phyloP scores from a whole-genome alignment of 2,888 invertebrate species.

The Galeruca laticollis region DNA sequence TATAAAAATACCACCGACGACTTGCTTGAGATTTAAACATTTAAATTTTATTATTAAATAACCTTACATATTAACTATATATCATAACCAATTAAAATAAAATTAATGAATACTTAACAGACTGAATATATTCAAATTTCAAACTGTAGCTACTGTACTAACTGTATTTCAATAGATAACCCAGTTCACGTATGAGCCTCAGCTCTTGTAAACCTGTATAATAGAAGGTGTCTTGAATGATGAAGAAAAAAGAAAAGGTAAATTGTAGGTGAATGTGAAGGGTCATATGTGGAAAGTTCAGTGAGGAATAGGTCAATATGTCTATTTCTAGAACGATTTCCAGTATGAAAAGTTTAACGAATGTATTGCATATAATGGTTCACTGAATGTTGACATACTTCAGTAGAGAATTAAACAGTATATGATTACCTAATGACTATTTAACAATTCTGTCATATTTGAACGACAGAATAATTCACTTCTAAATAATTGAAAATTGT shows the following conservation, averaged over 20 bases:
- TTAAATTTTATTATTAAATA: too few species aligned
- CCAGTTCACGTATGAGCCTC: slow-evolving; percentile 28
- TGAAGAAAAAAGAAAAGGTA: slow-evolving; percentile 9
- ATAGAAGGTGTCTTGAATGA: slow-evolving; percentile 23
- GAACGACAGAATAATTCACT: too few species aligned
- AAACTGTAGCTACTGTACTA: background rate
- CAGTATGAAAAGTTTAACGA: background rate
- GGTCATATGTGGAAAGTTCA: slow-evolving; percentile 32
- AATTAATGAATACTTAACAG: too few species aligned
- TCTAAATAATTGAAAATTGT: too few species aligned
- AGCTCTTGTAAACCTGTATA: slow-evolving; percentile 30
- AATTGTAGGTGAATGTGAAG: slow-evolving; percentile 12
- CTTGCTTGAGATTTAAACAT: too few species aligned
- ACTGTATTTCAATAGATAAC: slow-evolving; percentile 15
- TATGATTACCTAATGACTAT: background rate
- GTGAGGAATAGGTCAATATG: slow-evolving; percentile 9
- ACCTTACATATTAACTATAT: too few species aligned
- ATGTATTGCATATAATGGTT: background rate
- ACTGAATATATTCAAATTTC: background rate
- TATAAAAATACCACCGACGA: too few species aligned
- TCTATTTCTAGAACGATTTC: slow-evolving; percentile 9
- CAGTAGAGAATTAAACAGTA: background rate
- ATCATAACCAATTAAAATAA: too few species aligned
- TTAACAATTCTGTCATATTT: too few species aligned
- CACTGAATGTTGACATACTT: background rate